These are phyloP conservation scores for Sebastes glaucus DNA, from an alignment of 2,797 vertebrate species.

Conservation along the genomic window DNA sequence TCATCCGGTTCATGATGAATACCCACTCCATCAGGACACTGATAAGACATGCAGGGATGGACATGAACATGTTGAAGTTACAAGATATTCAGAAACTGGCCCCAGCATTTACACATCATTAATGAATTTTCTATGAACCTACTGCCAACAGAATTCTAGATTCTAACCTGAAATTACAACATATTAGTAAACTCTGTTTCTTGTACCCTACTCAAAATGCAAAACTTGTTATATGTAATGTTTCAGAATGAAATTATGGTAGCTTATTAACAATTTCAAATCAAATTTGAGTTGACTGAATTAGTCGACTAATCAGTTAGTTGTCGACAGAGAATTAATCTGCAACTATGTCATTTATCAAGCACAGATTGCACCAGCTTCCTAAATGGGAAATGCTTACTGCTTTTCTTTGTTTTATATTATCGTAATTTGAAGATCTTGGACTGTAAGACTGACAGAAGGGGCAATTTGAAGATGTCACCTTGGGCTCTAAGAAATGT, in stretches of 20 bases:
- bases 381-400: not conserved
- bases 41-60: not conserved
- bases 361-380: not conserved
- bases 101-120: not conserved
- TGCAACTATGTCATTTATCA: not conserved
- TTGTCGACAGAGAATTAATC: not conserved
- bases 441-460: not conserved
- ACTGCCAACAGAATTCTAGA: not conserved
- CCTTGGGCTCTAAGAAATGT: not conserved
- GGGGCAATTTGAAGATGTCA: not conserved
- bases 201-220: not conserved
- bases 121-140: not conserved
- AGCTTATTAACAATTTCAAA: not conserved
- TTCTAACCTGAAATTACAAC: not conserved
- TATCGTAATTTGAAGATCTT: not conserved
- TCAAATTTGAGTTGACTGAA: not conserved
- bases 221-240: no score
- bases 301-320: not conserved
- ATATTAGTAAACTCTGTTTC: not conserved
- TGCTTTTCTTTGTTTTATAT: not conserved
- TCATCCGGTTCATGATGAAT: conserved; percentile 94
- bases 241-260: not conserved
- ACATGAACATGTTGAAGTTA: not conserved
- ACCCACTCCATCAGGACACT: conserved; percentile 90
- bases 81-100: not conserved